These are phyloP conservation scores for Alcedo atthis DNA, from an alignment of 2,797 vertebrate genomes.

Conservation along the genomic window DNA sequence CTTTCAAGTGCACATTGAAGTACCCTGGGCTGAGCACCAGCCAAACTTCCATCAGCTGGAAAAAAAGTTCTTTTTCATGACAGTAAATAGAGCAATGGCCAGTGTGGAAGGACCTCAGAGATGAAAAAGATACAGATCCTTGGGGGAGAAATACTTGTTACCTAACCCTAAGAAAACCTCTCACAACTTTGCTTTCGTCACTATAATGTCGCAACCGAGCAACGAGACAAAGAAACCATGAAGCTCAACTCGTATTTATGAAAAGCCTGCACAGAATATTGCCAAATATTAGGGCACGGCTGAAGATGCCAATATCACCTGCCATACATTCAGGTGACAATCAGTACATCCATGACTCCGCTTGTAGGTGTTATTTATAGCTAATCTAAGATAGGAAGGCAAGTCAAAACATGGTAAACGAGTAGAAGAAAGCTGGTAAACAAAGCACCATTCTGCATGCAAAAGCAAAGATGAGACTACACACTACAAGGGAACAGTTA, in stretches of 20 bases:
- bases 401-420: not conserved
- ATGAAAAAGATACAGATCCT: fast-evolving
- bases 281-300: not conserved
- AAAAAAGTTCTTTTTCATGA: not conserved
- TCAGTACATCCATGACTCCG: not conserved
- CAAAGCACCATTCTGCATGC: not conserved
- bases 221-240: not conserved
- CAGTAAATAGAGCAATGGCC: fast-evolving
- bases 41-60: not conserved
- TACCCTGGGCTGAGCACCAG: not conserved
- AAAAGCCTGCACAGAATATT: not conserved
- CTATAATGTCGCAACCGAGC: not conserved
- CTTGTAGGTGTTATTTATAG: not conserved
- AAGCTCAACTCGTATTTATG: not conserved
- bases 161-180: not conserved
- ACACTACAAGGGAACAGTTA: fast-evolving
- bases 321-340: not conserved
- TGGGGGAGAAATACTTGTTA: not conserved
- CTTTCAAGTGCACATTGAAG: not conserved
- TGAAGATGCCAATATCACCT: not conserved
- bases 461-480: not conserved
- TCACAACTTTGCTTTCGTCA: not conserved
- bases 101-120: not conserved
- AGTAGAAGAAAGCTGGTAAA: not conserved
- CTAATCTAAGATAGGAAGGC: not conserved